Percentiles rank a stretch among this genome's conserved stretches.
Conservation (phyloP, 2,888 invertebrate species). For the Nephrotoma flavescens region DNA sequence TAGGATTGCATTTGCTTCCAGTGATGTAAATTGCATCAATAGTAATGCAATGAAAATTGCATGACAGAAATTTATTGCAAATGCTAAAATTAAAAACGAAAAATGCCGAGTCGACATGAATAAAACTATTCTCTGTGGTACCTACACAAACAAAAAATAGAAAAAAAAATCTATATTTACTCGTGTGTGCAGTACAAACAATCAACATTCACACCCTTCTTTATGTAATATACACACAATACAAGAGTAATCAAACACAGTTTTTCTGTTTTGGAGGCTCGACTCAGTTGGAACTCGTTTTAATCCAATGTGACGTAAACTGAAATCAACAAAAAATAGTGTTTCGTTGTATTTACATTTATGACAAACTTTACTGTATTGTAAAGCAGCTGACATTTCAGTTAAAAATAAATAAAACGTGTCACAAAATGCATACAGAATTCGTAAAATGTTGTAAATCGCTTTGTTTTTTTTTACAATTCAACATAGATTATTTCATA, state of each 20-base stretch:
- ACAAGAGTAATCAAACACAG: background rate
- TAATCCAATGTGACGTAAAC: background rate
- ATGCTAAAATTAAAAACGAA: background rate
- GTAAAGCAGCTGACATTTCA: background rate
- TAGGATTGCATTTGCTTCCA: background rate
- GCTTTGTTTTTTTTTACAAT: background rate
- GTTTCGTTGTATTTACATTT: background rate
- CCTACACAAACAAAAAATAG: background rate
- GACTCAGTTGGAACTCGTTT: background rate
- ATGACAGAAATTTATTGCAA: background rate
- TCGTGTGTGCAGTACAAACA: too few species aligned
- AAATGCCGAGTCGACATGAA: background rate
- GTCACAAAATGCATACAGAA: background rate
- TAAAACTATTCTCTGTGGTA: background rate
- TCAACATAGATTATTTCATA: background rate
- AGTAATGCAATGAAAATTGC: background rate
- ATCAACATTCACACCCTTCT: too few species aligned
- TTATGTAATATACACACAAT: too few species aligned
- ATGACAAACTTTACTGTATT: background rate
- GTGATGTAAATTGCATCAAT: background rate
- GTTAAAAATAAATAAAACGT: background rate
- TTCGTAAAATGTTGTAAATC: too few species aligned
- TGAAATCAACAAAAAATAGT: background rate
- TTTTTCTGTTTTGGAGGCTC: background rate
- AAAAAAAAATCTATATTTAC: background rate